Evolutionary conservation across 2,113 vertebrate species (phyloP), one percentile per base, ranked within the genome.

Genomic region (Cyrtonyx montezumae): DNA sequence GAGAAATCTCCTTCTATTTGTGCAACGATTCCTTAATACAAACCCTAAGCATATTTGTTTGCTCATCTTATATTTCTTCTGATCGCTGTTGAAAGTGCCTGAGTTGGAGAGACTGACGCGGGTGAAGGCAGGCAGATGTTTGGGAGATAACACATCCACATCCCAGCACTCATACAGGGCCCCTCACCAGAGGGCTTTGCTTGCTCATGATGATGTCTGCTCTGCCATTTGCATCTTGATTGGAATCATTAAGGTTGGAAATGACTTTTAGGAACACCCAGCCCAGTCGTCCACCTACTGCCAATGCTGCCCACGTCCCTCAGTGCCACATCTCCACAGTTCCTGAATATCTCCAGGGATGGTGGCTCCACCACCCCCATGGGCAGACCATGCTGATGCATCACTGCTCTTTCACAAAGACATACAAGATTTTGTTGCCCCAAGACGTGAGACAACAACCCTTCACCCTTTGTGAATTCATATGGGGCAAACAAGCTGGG

Each of bases 21-120:
- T 45, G 75, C 25, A 56, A 81, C 93, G 77, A 92, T 93, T 93
- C 49, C 55, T 56, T 76, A 93, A 87, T 63, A 86, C 70, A 91
- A 86, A 77, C 32, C 74, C 78, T 92, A 80, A 94, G 96, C 89
- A 71, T 84, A 95, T 90, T 94, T 95, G 84, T 84, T 91, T 79
- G 77, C 83, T 96, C 93, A 92, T 91, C 90, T 25, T 22, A 84
- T 95, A 96, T 95, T 93, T 92, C 91, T 95, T 77, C 85, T 75
- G 90, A 80, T 87, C 90, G 76, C 79, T 79, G 84, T 61, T 67
- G 77, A 91, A 85, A 91, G 84, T 74, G 66, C 48, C 3, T 11
- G 40, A 61, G 75, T 79, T 62, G 88, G 77, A 89, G 53, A 90
- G 94, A 46, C 87, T 43, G 7, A 94, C 53, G 81, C 49, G 73